Evolutionary conservation across 2,113 vertebrate genomes (phyloP).

Genomic region (Romanogobio albipinnatus): DNA sequence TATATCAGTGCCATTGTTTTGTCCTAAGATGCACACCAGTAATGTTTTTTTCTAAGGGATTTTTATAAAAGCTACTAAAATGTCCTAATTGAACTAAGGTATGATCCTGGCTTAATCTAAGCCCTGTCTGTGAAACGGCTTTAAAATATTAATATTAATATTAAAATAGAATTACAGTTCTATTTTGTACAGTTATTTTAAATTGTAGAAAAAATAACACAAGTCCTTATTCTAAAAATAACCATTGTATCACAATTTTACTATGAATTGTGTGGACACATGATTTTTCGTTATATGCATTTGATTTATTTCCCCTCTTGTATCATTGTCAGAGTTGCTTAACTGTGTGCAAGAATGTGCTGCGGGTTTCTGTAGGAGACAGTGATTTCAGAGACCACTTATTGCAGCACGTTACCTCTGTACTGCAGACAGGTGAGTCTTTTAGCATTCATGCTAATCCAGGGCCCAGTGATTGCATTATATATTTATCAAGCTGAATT

Average conservation of each 20-base stretch:
- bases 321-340: slow-evolving; percentile 80
- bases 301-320: neutral
- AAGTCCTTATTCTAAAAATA: neutral
- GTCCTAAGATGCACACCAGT: too few relatives aligned
- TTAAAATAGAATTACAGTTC: too few relatives aligned
- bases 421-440: slow-evolving; percentile 81
- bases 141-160: too few relatives aligned
- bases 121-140: too few relatives aligned
- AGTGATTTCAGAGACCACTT: slow-evolving; percentile 76
- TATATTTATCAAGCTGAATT: neutral
- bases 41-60: too few relatives aligned
- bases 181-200: too few relatives aligned
- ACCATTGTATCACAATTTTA: neutral
- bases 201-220: too few relatives aligned
- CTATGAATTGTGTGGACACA: neutral
- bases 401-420: slow-evolving; percentile 77
- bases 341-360: slow-evolving; percentile 79
- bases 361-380: slow-evolving; percentile 85
- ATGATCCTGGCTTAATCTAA: too few relatives aligned
- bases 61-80: too few relatives aligned
- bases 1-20: too few relatives aligned
- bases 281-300: neutral
- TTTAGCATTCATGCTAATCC: neutral
- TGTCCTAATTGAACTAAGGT: too few relatives aligned
- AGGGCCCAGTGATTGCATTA: too few relatives aligned